Conservation (phyloP, 2,113 vertebrate species). For the Alethe castanea region DNA sequence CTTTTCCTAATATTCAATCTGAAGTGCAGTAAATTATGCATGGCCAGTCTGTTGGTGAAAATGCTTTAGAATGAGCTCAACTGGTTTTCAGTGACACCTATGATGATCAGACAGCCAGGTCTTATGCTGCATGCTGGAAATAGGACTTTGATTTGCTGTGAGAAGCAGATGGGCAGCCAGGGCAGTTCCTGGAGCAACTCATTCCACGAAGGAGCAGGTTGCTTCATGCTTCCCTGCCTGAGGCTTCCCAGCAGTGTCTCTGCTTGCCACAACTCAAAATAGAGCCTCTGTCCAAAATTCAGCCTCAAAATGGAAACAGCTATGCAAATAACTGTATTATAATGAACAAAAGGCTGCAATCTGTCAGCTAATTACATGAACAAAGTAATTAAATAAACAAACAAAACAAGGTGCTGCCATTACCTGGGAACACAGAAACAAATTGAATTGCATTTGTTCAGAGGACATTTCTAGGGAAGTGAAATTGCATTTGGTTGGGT, state of each 20-base stretch:
- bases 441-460: constrained; percentile 21
- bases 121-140: not conserved
- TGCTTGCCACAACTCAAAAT: not conserved
- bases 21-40: not conserved
- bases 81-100: not conserved
- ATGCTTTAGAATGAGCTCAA: not conserved
- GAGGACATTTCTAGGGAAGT: not conserved
- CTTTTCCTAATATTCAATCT: not conserved
- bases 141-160: not conserved
- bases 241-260: not conserved
- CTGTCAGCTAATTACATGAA: constrained; percentile 26
- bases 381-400: constrained; percentile 45
- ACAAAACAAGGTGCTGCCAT: constrained; percentile 25
- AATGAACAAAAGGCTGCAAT: constrained; percentile 10
- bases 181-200: not conserved
- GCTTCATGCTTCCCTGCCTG: not conserved
- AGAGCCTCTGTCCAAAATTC: not conserved
- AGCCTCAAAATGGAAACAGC: not conserved
- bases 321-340: constrained; percentile 32
- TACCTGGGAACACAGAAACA: constrained; percentile 33
- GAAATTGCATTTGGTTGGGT: constrained; percentile 20
- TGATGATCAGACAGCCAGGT: not conserved
- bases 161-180: constrained; percentile 14
- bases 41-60: not conserved
- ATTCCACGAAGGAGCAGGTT: not conserved